Conservation (phyloP, 2,113 vertebrate species). For the Paraplagusia blochii region DNA sequence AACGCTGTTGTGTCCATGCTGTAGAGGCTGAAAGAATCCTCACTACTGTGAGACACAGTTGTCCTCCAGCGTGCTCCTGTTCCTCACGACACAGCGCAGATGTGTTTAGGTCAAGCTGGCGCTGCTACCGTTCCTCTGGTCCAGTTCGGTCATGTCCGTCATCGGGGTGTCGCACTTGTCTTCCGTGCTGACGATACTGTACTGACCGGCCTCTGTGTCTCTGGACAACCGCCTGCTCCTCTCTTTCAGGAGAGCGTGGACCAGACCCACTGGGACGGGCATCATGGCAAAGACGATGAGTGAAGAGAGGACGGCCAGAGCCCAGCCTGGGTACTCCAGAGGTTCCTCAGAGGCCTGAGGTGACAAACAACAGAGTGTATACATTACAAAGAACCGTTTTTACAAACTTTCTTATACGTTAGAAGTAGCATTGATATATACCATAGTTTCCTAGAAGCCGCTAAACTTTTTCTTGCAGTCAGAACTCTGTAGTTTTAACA, state of each 20-base stretch:
- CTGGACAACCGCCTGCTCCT: slow-evolving; percentile 5
- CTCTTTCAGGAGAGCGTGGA: slow-evolving; percentile 50
- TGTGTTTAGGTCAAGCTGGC: slow-evolving; percentile 6
- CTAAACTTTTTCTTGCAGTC: too few relatives aligned
- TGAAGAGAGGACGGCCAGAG: slow-evolving; percentile 71
- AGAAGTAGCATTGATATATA: too few relatives aligned
- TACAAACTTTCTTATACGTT: too few relatives aligned
- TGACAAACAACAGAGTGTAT: too few relatives aligned
- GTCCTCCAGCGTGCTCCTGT: too few relatives aligned
- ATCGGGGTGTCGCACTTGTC: slow-evolving; percentile 54
- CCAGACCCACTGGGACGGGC: slow-evolving; percentile 71
- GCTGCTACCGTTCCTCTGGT: slow-evolving; percentile 8
- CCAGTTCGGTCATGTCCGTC: slow-evolving; percentile 31
- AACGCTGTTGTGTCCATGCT: too few relatives aligned
- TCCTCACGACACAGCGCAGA: background rate
- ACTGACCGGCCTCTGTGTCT: slow-evolving; percentile 25
- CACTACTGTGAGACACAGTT: too few relatives aligned
- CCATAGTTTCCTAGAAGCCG: too few relatives aligned
- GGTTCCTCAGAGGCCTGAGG: slow-evolving; percentile 72
- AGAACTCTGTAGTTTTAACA: too few relatives aligned
- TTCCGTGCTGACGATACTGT: slow-evolving; percentile 48
- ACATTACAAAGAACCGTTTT: too few relatives aligned
- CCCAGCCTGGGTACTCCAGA: slow-evolving; percentile 77
- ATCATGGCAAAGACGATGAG: slow-evolving; percentile 73
- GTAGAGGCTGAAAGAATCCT: too few relatives aligned